These are phyloP conservation scores for Enteromius mattozi DNA, from an alignment of 2,797 vertebrate genomes.

Conservation along the genomic window DNA sequence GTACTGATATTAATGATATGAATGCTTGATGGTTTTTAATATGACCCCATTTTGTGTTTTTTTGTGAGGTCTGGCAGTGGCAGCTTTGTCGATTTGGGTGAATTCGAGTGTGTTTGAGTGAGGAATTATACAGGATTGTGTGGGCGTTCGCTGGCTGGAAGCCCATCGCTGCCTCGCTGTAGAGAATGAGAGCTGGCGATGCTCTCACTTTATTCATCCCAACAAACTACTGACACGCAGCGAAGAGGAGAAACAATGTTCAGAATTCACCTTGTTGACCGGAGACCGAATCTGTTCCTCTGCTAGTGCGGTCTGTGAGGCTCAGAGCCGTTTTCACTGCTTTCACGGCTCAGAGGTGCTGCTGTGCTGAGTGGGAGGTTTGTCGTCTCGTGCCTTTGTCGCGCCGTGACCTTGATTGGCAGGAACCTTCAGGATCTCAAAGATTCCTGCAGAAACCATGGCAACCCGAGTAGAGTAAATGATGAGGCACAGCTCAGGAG, in stretches of 20 bases:
- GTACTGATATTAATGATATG: neutral
- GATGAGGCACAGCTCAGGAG: conserved; percentile 61
- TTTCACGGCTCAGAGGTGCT: conserved; percentile 53
- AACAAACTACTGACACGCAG: conserved; percentile 8
- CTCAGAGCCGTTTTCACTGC: neutral
- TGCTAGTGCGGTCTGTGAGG: neutral
- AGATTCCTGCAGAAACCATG: conserved; percentile 75
- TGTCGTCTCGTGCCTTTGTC: conserved; percentile 78
- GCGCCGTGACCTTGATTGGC: conserved; percentile 75
- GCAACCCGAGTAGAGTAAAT: conserved; percentile 76
- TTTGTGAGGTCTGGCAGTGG: neutral
- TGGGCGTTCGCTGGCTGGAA: conserved; percentile 76
- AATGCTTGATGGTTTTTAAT: neutral
- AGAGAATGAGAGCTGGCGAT: conserved; percentile 21
- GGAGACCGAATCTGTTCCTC: neutral
- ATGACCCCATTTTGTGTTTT: neutral
- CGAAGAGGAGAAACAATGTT: neutral
- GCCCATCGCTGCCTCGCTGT: conserved; percentile 27
- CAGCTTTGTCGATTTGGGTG: conserved; percentile 15
- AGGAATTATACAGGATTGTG: conserved; percentile 63
- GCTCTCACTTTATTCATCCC: conserved; percentile 16
- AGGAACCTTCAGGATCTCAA: conserved; percentile 64
- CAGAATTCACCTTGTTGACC: neutral
- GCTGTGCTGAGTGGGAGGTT: conserved; percentile 60
- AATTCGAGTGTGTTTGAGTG: conserved; percentile 40